Evolutionary conservation across 2,888 invertebrate genomes (phyloP), one percentile per base, ranked within the genome.

Genomic region (Sepioteuthis lessoniana): DNA sequence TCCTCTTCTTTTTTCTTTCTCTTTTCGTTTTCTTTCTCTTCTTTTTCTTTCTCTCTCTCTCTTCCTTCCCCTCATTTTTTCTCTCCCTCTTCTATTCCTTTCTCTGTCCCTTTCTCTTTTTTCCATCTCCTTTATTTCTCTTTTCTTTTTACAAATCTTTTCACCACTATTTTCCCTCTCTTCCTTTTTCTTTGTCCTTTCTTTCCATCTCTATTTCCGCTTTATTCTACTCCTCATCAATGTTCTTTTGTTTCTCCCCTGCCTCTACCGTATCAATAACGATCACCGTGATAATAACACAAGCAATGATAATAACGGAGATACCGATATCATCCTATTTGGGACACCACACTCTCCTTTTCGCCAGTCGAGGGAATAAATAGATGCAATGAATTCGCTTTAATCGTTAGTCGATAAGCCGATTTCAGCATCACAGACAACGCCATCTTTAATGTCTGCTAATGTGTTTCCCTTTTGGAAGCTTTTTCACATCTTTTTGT

Each of bases 371-470:
- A 7, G 55, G n/a, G 76, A 76, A 76, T 76, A n/a, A 76, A 76
- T 76, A 76, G 76, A 76, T n/a, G 76, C 76, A 76, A 76, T n/a
- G 76, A 76, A n/a, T n/a, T 76, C 76, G 76, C 76, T 76, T 76
- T 35, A 76, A 76, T 76, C 76, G 76, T 76, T 76, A 35, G 76
- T 76, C 76, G 35, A 76, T 76, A 76, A 76, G n/a, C 76, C 76
- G 76, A 76, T 76, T 76, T n/a, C 76, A 76, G 76, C n/a, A 35
- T n/a, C 13, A n/a, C n/a, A n/a, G 76, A 76, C n/a, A 16, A n/a
- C 76, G 76, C 76, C 76, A 76, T 76, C 76, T 76, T n/a, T 76
- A 76, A 76, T 76, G n/a, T 35, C 76, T n/a, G 16, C n/a, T 76
- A 76, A 76, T 76, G 76, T 76, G n/a, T 76, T 76, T 76, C n/a